These are phyloP conservation scores for Chaetorhynchus papuensis DNA, from an alignment of 2,113 vertebrate genomes.

Conservation along the genomic window DNA sequence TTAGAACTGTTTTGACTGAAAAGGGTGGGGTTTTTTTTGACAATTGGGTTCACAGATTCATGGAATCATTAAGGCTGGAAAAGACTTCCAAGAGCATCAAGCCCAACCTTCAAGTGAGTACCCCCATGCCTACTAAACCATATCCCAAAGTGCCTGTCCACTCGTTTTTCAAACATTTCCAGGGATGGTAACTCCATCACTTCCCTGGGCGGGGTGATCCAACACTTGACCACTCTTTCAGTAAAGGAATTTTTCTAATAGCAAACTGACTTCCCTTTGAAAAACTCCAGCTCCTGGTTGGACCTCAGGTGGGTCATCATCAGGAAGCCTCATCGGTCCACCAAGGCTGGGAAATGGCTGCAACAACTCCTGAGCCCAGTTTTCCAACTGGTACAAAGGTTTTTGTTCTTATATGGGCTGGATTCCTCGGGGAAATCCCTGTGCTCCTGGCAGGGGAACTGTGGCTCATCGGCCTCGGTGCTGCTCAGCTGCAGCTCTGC, in stretches of 20 bases:
- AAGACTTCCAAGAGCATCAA: not conserved
- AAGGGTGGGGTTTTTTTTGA: not conserved
- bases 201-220: not conserved
- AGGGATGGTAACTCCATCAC: not conserved
- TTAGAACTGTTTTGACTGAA: not conserved
- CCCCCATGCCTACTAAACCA: not conserved
- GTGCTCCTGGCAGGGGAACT: not conserved
- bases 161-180: not conserved
- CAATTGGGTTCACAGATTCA: not conserved
- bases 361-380: fast-evolving
- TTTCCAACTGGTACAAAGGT: not conserved
- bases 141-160: not conserved
- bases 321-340: not conserved
- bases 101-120: not conserved
- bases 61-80: not conserved
- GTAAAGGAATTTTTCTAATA: not conserved
- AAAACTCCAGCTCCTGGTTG: not conserved
- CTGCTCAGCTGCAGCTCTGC: not conserved
- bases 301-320: too few species aligned
- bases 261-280: not conserved
- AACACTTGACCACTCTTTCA: not conserved
- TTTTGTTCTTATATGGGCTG: not conserved
- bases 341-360: not conserved
- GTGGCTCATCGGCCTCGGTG: not conserved
- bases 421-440: not conserved